These are phyloP conservation scores for Tiliqua scincoides DNA, from an alignment of 2,113 vertebrate species.

Conservation along the genomic window DNA sequence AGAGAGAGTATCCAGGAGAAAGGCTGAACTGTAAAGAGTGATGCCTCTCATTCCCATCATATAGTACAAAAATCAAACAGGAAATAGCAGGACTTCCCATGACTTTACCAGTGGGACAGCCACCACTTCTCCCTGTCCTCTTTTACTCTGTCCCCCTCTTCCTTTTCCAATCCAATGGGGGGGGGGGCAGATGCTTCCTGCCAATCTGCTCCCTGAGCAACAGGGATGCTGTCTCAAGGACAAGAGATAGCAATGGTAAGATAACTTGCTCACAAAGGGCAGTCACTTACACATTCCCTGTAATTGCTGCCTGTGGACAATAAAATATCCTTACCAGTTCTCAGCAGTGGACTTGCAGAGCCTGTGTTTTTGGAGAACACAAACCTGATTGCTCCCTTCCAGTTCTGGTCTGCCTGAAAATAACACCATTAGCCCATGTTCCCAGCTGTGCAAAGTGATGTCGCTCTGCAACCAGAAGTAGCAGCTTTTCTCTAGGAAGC, in stretches of 20 bases:
- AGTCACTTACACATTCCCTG: background rate
- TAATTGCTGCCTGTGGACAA: background rate
- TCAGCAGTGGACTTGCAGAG: no score
- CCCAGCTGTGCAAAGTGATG: background rate
- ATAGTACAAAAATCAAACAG: background rate
- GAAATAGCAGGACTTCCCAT: no score
- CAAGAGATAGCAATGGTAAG: background rate
- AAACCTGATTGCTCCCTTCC: background rate
- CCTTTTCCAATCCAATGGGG: no score
- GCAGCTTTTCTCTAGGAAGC: conserved; percentile 20
- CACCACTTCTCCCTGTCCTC: no score
- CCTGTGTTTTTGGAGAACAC: background rate
- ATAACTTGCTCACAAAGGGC: background rate
- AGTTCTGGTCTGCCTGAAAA: background rate
- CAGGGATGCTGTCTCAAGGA: no score
- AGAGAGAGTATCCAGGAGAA: background rate
- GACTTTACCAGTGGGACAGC: no score
- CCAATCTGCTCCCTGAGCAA: no score
- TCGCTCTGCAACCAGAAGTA: background rate
- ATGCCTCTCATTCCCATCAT: background rate
- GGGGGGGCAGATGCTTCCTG: no score
- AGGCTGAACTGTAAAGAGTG: background rate
- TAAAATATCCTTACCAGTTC: background rate
- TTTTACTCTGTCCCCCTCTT: no score
- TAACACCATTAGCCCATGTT: background rate